A percentile compares a stretch with the other conserved stretches of the same genome.
phyloP scores from a whole-genome alignment of 92 coral and sea anemone species.

The Actinernus sp. region DNA sequence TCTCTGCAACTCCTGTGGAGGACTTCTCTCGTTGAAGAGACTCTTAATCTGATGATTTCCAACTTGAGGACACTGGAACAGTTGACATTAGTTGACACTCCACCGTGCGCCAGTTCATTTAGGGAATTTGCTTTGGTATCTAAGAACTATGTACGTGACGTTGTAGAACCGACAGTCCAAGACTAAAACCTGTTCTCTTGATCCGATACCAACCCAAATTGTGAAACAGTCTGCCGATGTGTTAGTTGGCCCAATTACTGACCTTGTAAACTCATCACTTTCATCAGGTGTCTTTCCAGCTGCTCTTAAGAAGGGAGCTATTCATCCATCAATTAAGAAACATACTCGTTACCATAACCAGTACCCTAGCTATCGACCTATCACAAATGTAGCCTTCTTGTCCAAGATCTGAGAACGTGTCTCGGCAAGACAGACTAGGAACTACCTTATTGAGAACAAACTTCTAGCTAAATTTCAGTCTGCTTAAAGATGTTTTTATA shows the following conservation, averaged over 20 bases:
- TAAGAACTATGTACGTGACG: too few relatives aligned
- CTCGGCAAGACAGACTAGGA: neutral
- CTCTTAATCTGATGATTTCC: too few relatives aligned
- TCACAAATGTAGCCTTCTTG: neutral
- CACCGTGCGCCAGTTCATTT: neutral
- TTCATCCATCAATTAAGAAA: neutral
- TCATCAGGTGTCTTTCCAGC: slow-evolving; percentile 6
- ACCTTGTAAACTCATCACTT: neutral
- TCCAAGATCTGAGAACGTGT: neutral
- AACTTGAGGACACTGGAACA: too few relatives aligned
- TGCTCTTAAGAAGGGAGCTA: neutral
- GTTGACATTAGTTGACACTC: too few relatives aligned
- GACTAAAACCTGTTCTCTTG: slow-evolving; percentile 6
- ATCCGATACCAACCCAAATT: slow-evolving; percentile 3
- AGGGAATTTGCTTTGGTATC: slow-evolving; percentile 3
- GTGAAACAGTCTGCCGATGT: slow-evolving; percentile 1
- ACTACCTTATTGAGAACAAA: too few relatives aligned
- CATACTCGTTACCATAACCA: neutral
- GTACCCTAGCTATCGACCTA: slow-evolving; percentile 2
- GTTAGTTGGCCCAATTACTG: slow-evolving; percentile 1
- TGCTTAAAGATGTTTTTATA: too few relatives aligned
- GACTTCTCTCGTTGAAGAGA: too few relatives aligned
- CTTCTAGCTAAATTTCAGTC: too few relatives aligned
- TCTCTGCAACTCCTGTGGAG: too few relatives aligned
- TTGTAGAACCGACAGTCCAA: neutral